phyloP scores from a whole-genome alignment of 2,113 vertebrate species.

The Chroicocephalus ridibundus region DNA sequence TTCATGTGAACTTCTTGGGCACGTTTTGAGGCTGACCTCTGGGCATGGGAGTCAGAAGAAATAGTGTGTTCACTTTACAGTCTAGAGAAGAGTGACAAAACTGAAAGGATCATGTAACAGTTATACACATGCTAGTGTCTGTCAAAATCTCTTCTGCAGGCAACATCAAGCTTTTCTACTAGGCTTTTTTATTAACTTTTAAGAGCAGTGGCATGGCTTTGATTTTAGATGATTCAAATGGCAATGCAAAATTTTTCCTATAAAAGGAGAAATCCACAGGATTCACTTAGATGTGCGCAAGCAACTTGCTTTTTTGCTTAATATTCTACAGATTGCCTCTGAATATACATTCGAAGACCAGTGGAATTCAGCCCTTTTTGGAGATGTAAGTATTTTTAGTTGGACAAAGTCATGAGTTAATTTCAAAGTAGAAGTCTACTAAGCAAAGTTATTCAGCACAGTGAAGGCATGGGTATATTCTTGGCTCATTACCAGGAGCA shows the following conservation, averaged over 20 bases:
- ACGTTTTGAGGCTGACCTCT: conserved; percentile 73
- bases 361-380: not conserved
- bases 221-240: conserved; percentile 36
- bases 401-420: not conserved
- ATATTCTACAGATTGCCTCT: not conserved
- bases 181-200: conserved; percentile 73
- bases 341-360: not conserved
- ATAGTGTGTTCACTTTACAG: conserved; percentile 79
- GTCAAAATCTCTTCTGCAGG: conserved; percentile 88
- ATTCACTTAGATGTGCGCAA: not conserved
- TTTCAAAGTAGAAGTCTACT: conserved; percentile 19
- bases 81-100: conserved; percentile 77
- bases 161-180: conserved; percentile 78
- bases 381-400: conserved; percentile 4
- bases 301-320: not conserved
- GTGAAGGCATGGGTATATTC: not conserved
- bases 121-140: conserved; percentile 90
- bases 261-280: conserved; percentile 21
- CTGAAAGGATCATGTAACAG: conserved; percentile 86
- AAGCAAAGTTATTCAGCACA: not conserved
- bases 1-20: not conserved
- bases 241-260: not conserved
- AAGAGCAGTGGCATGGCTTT: conserved; percentile 9
- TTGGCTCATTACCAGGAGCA: not conserved
- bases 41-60: conserved; percentile 75